phyloP scores from a whole-genome alignment of 2,888 invertebrate genomes.

The Napeogenes sylphis region DNA sequence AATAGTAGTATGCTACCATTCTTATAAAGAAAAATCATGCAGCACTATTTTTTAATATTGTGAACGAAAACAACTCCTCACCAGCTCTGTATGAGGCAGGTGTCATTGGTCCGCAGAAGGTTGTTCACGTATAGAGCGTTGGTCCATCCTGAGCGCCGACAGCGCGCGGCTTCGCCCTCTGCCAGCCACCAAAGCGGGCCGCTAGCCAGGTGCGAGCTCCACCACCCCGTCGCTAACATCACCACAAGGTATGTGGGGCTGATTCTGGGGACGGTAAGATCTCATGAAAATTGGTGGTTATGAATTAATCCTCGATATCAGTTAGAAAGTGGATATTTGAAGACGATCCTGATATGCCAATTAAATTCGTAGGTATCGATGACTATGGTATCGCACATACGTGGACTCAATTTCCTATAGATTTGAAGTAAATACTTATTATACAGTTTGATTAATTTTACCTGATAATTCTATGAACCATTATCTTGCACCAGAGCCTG shows the following conservation, averaged over 20 bases:
- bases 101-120: slow-evolving; percentile 28
- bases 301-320: too few species aligned
- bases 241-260: slow-evolving; percentile 33
- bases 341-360: too few species aligned
- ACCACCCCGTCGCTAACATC: slow-evolving; percentile 34
- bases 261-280: slow-evolving; percentile 22
- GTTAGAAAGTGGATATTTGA: too few species aligned
- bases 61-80: slow-evolving; percentile 26
- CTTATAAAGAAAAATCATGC: too few species aligned
- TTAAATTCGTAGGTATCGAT: too few species aligned
- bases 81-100: slow-evolving; percentile 37
- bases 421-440: too few species aligned
- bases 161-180: slow-evolving; percentile 32
- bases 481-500: slow-evolving; percentile 21
- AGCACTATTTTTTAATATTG: too few species aligned
- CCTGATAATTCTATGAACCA: slow-evolving; percentile 32
- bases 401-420: too few species aligned
- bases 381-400: too few species aligned
- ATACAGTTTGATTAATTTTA: slow-evolving; percentile 1
- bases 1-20: too few species aligned
- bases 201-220: slow-evolving; percentile 31
- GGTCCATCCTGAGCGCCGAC: slow-evolving; percentile 37
- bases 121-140: slow-evolving; percentile 37
- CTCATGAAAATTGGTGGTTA: too few species aligned
- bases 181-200: slow-evolving; percentile 36